Base-by-base conservation (phyloP, 2,797 vertebrate species). In the Philypnodon macrostomus region DNA sequence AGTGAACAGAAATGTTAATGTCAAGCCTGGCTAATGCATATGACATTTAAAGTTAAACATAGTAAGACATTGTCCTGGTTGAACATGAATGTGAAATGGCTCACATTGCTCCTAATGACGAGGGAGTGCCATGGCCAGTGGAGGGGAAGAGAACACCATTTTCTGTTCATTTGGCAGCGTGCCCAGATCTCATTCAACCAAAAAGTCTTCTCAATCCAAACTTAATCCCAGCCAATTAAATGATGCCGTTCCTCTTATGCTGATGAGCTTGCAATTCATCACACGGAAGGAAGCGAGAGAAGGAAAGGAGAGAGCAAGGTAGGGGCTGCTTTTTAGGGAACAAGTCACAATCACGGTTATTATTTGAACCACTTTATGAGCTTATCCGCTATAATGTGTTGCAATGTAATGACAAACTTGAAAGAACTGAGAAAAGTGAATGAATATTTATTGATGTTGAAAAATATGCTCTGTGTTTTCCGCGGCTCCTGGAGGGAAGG, bases 111-210 rank as follows among this genome's bases (percentile, higher is more conserved):
- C 80, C 88, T 91, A 95, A 96, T 95, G 92, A 96, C 79, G 90
- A 92, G 75, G 67, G 74, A 85, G 90, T 89, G 90, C 89, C 89
- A 85, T 85, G 91, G 88, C 91, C 90, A 90, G 92, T 91, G 84
- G 87, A 93, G 89, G 87, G 89, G 91, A 93, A 93, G 23, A 23
- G 90, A 95, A 90, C 62, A 69, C 80, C 66, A 89, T 93, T 92
- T 93, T 90, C 90, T 90, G 88, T 95, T 95, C 90, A 90, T 94
- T 93, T 98, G 95, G 95, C 96, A 90, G 78, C 66, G 76, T 67
- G 93, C 95, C 95, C 94, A 91, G 94, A 94, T 93, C 90, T 93
- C 90, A 94, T 92, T 97, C 92, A 94, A 91, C 89, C 95, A 94
- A 91, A 77, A 97, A 96, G 92, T 87, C 92, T 91, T 89, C 91